A percentile compares a stretch with the other conserved stretches of the same genome.
Conservation (phyloP, 2,113 vertebrate species). For the Equus przewalskii region DNA sequence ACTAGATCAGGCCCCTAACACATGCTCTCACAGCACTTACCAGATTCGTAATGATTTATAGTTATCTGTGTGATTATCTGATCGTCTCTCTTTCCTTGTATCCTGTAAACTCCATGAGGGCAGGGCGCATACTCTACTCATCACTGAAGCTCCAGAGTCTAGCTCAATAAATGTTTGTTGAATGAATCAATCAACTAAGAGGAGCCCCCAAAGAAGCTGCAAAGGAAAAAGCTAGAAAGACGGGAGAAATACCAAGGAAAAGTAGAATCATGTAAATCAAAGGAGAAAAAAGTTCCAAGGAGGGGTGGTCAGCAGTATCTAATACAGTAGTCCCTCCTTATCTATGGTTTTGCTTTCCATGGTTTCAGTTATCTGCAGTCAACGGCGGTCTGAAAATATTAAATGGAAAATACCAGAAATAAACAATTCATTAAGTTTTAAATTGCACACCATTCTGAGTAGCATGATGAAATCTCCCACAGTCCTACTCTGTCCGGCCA, state of each 20-base stretch:
- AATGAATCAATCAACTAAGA: slow-evolving; percentile 27
- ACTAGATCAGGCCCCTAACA: background rate
- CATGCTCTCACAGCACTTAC: background rate
- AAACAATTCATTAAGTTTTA: too few relatives aligned
- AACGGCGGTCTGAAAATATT: too few relatives aligned
- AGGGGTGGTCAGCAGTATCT: background rate
- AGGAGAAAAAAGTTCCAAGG: background rate
- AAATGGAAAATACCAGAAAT: too few relatives aligned
- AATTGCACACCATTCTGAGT: too few relatives aligned
- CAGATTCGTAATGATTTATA: background rate
- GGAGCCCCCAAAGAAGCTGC: background rate
- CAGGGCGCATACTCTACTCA: background rate
- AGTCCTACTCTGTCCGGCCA: too few relatives aligned
- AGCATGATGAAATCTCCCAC: too few relatives aligned
- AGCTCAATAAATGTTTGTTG: background rate
- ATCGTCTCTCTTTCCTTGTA: background rate
- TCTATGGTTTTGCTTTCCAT: too few relatives aligned
- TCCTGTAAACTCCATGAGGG: background rate
- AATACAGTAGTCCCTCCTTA: background rate
- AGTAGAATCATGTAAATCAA: background rate
- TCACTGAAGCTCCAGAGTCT: background rate
- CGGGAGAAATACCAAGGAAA: background rate
- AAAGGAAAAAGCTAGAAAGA: background rate
- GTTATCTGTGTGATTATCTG: background rate
- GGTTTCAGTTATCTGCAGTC: too few relatives aligned